Evolutionary conservation across 2,797 vertebrate genomes (phyloP).

Genomic region (Anas acuta): DNA sequence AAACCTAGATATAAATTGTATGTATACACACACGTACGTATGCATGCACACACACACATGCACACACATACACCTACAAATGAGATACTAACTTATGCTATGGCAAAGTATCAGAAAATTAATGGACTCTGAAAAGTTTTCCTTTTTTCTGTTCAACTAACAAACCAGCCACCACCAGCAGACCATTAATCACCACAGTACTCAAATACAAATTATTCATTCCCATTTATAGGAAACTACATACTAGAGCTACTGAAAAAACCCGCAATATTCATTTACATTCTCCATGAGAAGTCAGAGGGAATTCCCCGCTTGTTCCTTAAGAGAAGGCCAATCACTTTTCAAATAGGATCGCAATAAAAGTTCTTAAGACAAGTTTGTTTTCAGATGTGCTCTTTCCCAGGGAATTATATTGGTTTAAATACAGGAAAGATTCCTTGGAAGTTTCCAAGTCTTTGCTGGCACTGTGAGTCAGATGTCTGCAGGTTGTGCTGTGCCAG

Average conservation of each 20-base stretch:
- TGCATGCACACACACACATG: fast-evolving
- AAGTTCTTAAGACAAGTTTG: neutral
- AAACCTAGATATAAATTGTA: neutral
- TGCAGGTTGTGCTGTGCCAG: constrained; percentile 31
- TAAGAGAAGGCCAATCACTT: neutral
- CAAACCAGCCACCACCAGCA: neutral
- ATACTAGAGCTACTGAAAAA: neutral
- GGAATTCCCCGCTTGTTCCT: neutral
- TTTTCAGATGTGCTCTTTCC: constrained; percentile 25
- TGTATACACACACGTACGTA: fast-evolving
- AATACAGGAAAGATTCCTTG: constrained; percentile 44
- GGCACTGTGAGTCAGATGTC: constrained; percentile 29
- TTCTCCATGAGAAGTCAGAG: neutral
- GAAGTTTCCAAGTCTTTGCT: constrained; percentile 50
- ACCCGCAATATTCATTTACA: neutral
- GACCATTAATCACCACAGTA: neutral
- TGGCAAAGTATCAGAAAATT: neutral
- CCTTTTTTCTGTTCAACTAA: neutral
- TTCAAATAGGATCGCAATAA: neutral
- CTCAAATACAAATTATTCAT: neutral
- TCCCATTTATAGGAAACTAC: neutral
- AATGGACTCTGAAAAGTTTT: neutral
- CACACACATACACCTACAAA: neutral
- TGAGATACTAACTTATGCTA: neutral
- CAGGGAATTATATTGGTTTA: constrained; percentile 19